These are phyloP conservation scores for Aphis gossypii DNA, from an alignment of 1,140 invertebrate species.

Conservation along the genomic window DNA sequence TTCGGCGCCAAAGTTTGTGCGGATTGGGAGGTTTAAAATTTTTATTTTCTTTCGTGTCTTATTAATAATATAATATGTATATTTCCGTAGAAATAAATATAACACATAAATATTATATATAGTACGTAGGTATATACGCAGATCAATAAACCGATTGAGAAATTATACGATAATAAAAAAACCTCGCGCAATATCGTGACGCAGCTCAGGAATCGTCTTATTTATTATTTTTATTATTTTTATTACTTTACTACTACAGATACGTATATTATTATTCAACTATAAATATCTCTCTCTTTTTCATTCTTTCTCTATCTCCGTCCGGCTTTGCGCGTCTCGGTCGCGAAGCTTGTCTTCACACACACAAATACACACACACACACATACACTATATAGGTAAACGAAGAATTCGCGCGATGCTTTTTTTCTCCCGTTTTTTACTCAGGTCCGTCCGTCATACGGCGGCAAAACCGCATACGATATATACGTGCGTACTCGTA, in stretches of 20 bases:
- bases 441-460: conserved; percentile 33
- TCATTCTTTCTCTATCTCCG: neutral
- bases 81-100: neutral
- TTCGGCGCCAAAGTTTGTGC: neutral
- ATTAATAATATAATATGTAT: neutral
- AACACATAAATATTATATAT: neutral
- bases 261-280: neutral
- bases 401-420: conserved; percentile 32
- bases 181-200: neutral
- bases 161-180: neutral
- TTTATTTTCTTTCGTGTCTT: neutral
- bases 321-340: neutral
- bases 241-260: neutral
- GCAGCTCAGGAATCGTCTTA: neutral
- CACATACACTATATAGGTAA: neutral
- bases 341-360: neutral
- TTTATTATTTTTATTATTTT: neutral
- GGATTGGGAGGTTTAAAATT: neutral
- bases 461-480: neutral
- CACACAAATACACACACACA: neutral
- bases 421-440: conserved; percentile 11
- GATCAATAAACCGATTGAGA: neutral
- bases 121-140: neutral
- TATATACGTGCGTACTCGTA: neutral
- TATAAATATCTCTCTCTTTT: neutral